Evolutionary conservation across 2,113 vertebrate genomes (phyloP), one percentile per base, ranked within the genome.

Genomic region (Paedocypris sp.): DNA sequence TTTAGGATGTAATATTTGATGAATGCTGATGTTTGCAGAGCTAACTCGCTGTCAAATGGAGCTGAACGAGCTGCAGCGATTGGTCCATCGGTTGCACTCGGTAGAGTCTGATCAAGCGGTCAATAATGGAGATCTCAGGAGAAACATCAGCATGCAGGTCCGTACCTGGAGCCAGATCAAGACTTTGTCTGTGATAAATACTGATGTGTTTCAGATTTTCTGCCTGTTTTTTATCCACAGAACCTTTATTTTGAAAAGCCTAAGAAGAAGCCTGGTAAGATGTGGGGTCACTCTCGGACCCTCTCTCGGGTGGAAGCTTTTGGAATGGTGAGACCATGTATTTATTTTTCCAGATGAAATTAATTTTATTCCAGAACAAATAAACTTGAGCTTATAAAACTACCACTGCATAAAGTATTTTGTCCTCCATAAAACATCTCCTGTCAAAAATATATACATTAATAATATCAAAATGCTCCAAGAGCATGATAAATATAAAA

Each of bases 261-360:
- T 2, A 87, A 87, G 69, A 90, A 88, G 6, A 86, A 84, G 51
- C 73, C 20, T 65, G 83, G 81, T 43, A 87, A 71, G 50, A 86
- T 88, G 57, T 89, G 86, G 87, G 85, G 86, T 71, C 87, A 73
- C 7, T 85, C 4, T 82, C 88, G 25, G 69, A 87, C 86, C 62
- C 86, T 88, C 0, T 83, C 87, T 65, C 86, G 87, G 62, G 84
- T 88, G 0, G 86, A 88, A 69, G 78, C 77, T 41, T 82, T 87
- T 0, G 82, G 83, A 50, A 69, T 79, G 83, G 88, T 83, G 75
- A 68, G 70, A 1, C 12, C 29, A 12, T 36, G 12, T 5, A n/a
- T 15, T 60, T 11, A 49, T 13, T 38, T 8, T 6, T 47, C 5
- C 12, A n/a, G 5, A 38, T 38, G 19, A 25, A 23, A 49, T 50